phyloP scores from a whole-genome alignment of 2,797 vertebrate species.

The Galaxias olidus region DNA sequence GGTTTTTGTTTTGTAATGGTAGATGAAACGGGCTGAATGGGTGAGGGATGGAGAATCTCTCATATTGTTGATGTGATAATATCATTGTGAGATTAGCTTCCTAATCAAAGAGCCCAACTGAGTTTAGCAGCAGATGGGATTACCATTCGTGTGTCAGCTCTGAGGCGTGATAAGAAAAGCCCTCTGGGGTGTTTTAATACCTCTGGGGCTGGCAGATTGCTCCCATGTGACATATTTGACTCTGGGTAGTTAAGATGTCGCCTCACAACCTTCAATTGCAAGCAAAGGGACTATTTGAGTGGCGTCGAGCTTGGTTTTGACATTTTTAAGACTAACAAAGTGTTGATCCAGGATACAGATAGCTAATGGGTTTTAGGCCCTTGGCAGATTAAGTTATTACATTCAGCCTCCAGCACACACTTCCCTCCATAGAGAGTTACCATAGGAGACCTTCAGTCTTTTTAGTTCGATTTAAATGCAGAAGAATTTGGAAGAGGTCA shows the following conservation, averaged over 20 bases:
- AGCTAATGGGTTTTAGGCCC: not conserved
- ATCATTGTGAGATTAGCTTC: slow-evolving; percentile 58
- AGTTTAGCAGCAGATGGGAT: slow-evolving; percentile 50
- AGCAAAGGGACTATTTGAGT: too few species aligned
- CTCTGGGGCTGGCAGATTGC: slow-evolving; percentile 46
- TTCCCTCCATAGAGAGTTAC: slow-evolving; percentile 33
- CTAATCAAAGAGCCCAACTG: slow-evolving; percentile 28
- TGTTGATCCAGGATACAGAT: too few species aligned
- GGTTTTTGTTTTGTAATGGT: slow-evolving; percentile 44
- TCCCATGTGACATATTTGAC: slow-evolving; percentile 37
- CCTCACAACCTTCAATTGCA: not conserved
- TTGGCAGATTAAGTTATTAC: slow-evolving; percentile 3
- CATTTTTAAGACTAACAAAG: too few species aligned
- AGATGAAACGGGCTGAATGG: slow-evolving; percentile 47
- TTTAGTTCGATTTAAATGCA: slow-evolving; percentile 45
- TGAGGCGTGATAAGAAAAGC: slow-evolving; percentile 31
- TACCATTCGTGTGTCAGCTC: slow-evolving; percentile 44
- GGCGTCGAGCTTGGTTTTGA: too few species aligned
- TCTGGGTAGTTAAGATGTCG: slow-evolving; percentile 11
- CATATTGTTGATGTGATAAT: slow-evolving; percentile 42
- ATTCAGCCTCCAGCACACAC: slow-evolving; percentile 25
- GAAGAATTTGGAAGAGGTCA: slow-evolving; percentile 51
- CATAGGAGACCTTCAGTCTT: slow-evolving; percentile 39
- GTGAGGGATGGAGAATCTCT: slow-evolving; percentile 33
- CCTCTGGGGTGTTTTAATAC: slow-evolving; percentile 30